A percentile compares a stretch with the other conserved stretches of the same genome.
These are phyloP conservation scores for Peromyscus californicus DNA, from an alignment of 2,113 vertebrate species.

Conservation along the genomic window DNA sequence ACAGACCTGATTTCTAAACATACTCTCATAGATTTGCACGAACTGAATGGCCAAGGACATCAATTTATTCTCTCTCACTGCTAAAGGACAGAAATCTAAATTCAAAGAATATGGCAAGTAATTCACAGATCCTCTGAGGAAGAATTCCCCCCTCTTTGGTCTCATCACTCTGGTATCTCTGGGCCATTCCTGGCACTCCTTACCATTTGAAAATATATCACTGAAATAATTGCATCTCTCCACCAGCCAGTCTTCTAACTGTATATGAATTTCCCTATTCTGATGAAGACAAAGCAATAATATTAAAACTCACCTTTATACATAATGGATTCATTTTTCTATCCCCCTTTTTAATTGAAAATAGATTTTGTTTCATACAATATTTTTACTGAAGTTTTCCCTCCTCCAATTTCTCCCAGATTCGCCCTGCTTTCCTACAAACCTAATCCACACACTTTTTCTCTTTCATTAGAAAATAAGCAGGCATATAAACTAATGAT, in stretches of 20 bases:
- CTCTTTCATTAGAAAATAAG: background rate
- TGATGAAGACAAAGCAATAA: background rate
- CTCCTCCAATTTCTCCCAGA: background rate
- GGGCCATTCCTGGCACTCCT: fast-evolving
- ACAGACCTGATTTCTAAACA: background rate
- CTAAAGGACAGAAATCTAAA: background rate
- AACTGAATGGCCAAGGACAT: background rate
- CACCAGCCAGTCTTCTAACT: fast-evolving
- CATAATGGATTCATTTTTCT: background rate
- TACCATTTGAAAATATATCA: background rate
- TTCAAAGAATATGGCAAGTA: fast-evolving
- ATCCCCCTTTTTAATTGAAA: background rate
- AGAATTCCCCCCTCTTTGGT: fast-evolving
- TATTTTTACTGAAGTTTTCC: background rate
- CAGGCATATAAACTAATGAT: background rate
- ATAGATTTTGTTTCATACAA: background rate
- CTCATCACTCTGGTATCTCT: background rate
- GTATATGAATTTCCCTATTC: background rate
- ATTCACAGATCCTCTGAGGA: background rate
- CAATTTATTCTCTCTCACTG: background rate
- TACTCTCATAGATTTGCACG: background rate
- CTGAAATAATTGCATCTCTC: background rate
- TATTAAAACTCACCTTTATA: background rate
- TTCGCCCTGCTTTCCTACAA: background rate
- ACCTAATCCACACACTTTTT: background rate